phyloP scores from a whole-genome alignment of 23 tunicate species.

The Styela clava region DNA sequence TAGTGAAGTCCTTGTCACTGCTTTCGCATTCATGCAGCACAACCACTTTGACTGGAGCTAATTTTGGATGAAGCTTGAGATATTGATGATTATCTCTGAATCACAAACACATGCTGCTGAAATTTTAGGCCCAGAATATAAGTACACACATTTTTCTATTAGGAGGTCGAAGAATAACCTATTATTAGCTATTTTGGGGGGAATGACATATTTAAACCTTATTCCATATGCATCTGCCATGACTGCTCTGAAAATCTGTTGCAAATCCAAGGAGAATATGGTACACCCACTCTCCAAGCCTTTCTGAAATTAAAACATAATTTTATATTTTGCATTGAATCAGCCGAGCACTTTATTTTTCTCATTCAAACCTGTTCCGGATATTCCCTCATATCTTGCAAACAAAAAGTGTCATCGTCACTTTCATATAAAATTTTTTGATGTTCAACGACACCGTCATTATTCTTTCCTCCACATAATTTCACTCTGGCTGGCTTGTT shows the following conservation, averaged over 20 bases:
- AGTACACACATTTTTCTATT: too few relatives aligned
- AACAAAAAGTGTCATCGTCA: not conserved
- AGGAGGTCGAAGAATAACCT: too few relatives aligned
- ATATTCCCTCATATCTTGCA: not conserved
- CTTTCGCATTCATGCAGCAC: not conserved
- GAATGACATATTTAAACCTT: not conserved
- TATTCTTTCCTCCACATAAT: not conserved
- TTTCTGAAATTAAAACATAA: too few relatives aligned
- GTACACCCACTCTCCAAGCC: too few relatives aligned
- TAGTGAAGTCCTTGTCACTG: not conserved
- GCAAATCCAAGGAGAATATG: not conserved
- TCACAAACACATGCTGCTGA: too few relatives aligned
- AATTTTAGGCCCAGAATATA: too few relatives aligned
- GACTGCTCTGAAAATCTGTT: not conserved
- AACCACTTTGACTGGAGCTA: constrained; percentile 58
- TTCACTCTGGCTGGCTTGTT: not conserved
- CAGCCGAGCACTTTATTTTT: too few relatives aligned
- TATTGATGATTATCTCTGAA: constrained; percentile 16
- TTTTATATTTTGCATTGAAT: too few relatives aligned
- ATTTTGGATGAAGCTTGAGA: constrained; percentile 42
- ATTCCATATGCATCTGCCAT: not conserved
- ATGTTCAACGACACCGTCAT: not conserved
- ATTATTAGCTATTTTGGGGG: too few relatives aligned
- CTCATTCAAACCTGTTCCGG: not conserved
- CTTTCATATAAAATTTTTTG: not conserved